Evolutionary conservation across 2,888 invertebrate genomes (phyloP).

Genomic region (Chymomyza amoena): DNA sequence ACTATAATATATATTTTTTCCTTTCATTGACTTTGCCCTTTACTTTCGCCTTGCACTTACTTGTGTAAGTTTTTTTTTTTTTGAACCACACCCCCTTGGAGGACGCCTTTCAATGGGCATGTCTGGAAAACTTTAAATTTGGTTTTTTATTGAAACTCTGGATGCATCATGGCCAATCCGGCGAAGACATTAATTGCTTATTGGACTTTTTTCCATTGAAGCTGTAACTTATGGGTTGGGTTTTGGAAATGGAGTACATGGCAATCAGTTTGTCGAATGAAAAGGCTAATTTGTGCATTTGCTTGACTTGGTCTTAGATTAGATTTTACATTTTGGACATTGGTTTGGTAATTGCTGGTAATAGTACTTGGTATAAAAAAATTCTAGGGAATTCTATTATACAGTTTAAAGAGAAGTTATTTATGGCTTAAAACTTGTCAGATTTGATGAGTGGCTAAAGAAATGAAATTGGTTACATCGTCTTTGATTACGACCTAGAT

Average conservation of each 20-base stretch:
- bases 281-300: neutral
- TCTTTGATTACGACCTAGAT: no score
- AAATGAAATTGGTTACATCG: no score
- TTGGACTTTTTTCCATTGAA: constrained; percentile 5
- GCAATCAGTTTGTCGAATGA: constrained; percentile 33
- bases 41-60: neutral
- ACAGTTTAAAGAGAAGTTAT: no score
- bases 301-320: neutral
- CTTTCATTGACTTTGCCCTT: neutral
- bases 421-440: no score
- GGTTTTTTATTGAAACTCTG: constrained; percentile 30
- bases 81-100: constrained; percentile 12
- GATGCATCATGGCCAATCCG: constrained; percentile 28
- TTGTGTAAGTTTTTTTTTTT: no score
- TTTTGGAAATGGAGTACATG: constrained; percentile 31
- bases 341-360: no score
- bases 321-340: neutral
- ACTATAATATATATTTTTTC: neutral
- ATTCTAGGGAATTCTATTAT: no score
- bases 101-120: constrained; percentile 27
- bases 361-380: no score
- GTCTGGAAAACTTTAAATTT: constrained; percentile 25
- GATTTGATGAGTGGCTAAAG: no score
- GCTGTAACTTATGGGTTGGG: constrained; percentile 35
- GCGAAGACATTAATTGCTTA: constrained; percentile 34